A percentile compares a stretch with the other conserved stretches of the same genome.
Evolutionary conservation across 92 coral and sea anemone species (phyloP).

Genomic region (Heliopora coerulea): DNA sequence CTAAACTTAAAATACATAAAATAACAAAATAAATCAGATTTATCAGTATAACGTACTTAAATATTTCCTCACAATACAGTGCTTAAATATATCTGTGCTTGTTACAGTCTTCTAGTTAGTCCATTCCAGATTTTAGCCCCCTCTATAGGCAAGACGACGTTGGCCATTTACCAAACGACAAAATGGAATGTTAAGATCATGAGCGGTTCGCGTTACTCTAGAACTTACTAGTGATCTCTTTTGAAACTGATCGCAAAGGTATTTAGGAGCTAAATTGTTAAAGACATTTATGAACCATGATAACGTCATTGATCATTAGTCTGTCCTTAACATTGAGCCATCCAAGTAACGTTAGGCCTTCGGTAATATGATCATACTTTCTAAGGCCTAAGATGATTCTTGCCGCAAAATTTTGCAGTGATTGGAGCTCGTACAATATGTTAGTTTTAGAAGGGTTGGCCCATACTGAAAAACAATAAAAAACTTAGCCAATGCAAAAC

Average conservation of each 20-base stretch:
- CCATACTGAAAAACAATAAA: too few species aligned
- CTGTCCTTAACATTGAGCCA: constrained; percentile 37
- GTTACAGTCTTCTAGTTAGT: background rate
- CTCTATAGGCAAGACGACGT: constrained; percentile 38
- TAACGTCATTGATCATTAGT: constrained; percentile 34
- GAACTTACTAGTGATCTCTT: constrained; percentile 15
- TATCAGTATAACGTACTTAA: background rate
- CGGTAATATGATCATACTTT: constrained; percentile 36
- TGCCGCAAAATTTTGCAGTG: constrained; percentile 43
- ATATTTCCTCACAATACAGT: background rate
- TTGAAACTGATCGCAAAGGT: constrained; percentile 30
- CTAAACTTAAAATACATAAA: background rate
- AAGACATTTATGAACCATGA: constrained; percentile 45
- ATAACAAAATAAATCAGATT: background rate
- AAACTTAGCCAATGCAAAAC: too few species aligned
- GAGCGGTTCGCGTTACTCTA: constrained; percentile 34
- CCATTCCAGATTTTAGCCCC: constrained; percentile 35
- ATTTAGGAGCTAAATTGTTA: background rate
- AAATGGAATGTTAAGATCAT: constrained; percentile 36
- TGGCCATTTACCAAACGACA: constrained; percentile 52
- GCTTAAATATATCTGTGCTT: constrained; percentile 3
- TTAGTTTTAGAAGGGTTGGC: too few species aligned
- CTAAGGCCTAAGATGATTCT: constrained; percentile 40
- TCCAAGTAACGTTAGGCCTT: background rate
- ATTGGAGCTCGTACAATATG: too few species aligned